These are phyloP conservation scores for Sarotherodon lohbergeri DNA, from an alignment of 2,113 vertebrate genomes.

Conservation along the genomic window DNA sequence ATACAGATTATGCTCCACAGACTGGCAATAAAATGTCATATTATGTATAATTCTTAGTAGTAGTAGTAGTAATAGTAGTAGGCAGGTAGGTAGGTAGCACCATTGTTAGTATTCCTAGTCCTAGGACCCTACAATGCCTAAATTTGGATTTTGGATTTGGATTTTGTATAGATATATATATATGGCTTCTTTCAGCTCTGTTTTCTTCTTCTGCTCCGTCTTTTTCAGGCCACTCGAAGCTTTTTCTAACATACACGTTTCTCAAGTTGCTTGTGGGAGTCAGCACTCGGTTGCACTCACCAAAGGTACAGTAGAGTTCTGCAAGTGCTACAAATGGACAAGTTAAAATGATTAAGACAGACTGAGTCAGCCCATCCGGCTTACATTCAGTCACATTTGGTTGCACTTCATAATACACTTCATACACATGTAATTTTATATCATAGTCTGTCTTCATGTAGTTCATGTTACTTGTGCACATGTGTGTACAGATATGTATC, in stretches of 20 bases:
- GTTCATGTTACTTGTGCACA: background rate
- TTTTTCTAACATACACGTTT: conserved; percentile 32
- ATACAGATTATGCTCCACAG: background rate
- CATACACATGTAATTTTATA: no score
- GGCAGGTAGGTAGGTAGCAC: no score
- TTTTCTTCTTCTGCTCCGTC: background rate
- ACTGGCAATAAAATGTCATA: background rate
- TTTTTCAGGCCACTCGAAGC: conserved; percentile 49
- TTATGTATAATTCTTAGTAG: no score
- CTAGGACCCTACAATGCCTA: background rate
- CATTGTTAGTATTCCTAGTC: background rate
- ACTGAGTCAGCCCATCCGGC: no score
- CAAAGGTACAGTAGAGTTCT: conserved; percentile 55
- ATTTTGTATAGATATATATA: background rate
- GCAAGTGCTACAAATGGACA: background rate
- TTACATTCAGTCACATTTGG: no score
- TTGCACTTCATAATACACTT: no score
- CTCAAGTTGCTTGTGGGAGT: conserved; percentile 73
- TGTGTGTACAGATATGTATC: background rate
- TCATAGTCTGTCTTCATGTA: background rate
- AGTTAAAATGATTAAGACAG: no score
- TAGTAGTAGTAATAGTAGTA: no score
- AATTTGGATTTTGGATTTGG: no score
- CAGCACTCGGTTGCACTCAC: conserved; percentile 66
- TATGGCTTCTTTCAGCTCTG: background rate